These are phyloP conservation scores for Sterrhoptilus dennistouni DNA, from an alignment of 2,113 vertebrate species.

Conservation along the genomic window DNA sequence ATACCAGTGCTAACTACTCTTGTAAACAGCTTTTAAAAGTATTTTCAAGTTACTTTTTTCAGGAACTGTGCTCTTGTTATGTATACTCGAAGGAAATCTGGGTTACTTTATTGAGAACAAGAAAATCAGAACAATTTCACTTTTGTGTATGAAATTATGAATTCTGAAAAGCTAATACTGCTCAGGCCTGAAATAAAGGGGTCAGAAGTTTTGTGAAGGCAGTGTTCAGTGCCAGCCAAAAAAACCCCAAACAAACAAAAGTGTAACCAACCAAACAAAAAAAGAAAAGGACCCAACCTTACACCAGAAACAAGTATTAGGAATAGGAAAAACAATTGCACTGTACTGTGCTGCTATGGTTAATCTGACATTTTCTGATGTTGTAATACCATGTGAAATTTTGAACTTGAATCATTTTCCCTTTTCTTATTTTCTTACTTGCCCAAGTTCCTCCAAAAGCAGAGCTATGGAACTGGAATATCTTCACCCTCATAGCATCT, in stretches of 20 bases:
- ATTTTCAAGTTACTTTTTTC: not conserved
- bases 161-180: not conserved
- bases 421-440: not conserved
- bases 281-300: not conserved
- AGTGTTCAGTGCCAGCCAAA: not conserved
- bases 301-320: not conserved
- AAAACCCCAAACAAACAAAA: not conserved
- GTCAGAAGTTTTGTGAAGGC: not conserved
- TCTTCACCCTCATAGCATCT: not conserved
- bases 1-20: not conserved
- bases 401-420: not conserved
- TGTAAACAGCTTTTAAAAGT: not conserved
- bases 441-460: not conserved
- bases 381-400: not conserved
- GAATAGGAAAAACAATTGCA: not conserved
- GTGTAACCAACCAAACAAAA: not conserved
- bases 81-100: not conserved
- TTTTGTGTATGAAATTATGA: not conserved
- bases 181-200: not conserved
- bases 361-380: not conserved
- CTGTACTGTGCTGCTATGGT: not conserved
- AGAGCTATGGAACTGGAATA: not conserved
- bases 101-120: not conserved
- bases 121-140: not conserved
- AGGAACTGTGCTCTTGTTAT: not conserved